A percentile compares a stretch with the other conserved stretches of the same genome.
phyloP scores from a whole-genome alignment of 2,797 vertebrate species.

The Zenarchopterus dispar region DNA sequence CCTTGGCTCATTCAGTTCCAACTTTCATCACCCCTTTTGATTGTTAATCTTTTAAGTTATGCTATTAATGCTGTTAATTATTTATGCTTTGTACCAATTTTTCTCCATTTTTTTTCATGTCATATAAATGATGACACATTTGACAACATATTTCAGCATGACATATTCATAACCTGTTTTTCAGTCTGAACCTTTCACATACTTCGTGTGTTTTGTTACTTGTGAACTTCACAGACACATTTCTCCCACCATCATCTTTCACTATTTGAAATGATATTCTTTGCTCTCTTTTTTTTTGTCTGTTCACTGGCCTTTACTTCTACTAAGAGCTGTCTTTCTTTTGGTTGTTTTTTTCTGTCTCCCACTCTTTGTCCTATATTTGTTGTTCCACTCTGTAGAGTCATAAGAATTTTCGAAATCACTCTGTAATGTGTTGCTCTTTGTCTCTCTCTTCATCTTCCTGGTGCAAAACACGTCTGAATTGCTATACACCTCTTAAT shows the following conservation, averaged over 20 bases:
- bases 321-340: constrained; percentile 25
- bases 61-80: neutral
- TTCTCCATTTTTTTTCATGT: neutral
- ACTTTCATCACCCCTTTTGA: too few species aligned
- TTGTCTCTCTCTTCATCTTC: constrained; percentile 78
- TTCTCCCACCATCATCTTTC: constrained; percentile 39
- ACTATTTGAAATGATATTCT: neutral
- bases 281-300: neutral
- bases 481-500: constrained; percentile 87
- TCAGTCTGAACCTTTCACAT: constrained; percentile 1
- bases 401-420: constrained; percentile 51
- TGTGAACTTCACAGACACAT: neutral
- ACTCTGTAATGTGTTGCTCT: constrained; percentile 80
- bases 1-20: too few species aligned
- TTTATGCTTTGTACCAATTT: neutral
- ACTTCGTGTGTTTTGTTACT: neutral
- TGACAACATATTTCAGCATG: constrained; percentile 12
- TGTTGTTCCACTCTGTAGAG: constrained; percentile 26
- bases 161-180: neutral
- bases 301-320: neutral
- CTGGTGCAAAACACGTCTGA: constrained; percentile 84
- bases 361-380: constrained; percentile 23
- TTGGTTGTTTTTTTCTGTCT: constrained; percentile 31
- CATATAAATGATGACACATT: neutral
- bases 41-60: too few species aligned